Evolutionary conservation across 2,797 vertebrate genomes (phyloP), one percentile per base, ranked within the genome.

Genomic region (Scarus forsteni): DNA sequence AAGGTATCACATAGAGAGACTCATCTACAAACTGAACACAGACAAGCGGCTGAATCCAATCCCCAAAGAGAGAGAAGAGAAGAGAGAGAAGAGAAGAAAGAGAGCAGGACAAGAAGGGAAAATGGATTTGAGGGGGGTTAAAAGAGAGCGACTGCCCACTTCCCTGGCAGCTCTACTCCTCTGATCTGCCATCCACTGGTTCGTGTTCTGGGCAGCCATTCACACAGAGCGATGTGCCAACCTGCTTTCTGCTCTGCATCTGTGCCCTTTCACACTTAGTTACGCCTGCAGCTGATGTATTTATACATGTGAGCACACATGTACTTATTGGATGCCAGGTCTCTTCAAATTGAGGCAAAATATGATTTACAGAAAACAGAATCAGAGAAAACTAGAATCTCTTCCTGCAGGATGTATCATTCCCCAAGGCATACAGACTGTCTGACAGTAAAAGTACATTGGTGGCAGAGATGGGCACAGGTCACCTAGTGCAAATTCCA

Each of bases 131-230:
- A 27, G 51, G 43, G 12, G 55, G 60, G 54, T 68, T 73, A 54
- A 75, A 75, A 68, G 50, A 61, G 56, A 60, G 49, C 6, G 19
- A 66, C 57, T 73, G 67, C 60, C 62, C 57, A 66, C 63, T 75
- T 83, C 77, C 67, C 75, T 87, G 83, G 88, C 79, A 82, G 15
- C 59, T 81, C 75, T 43, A 55, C 73, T 58, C 54, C 39, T 80
- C 59, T 81, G 73, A 77, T 83, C 73, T 75, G 46, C 64, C 44
- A 13, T 83, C 75, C 60, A 46, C 45, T 86, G 86, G 89, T 83
- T 79, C 72, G 36, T 59, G 63, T 63, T 73, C 39, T 35, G 38
- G 69, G 45, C 39, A 64, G 63, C 56, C 51, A 16, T 79, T 79
- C 69, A 77, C 61, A 79, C 64, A 60, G 19, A 60, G 60, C 65